A percentile compares a stretch with the other conserved stretches of the same genome.
phyloP scores from a whole-genome alignment of 2,888 invertebrate genomes.

The Drosophila cognata region DNA sequence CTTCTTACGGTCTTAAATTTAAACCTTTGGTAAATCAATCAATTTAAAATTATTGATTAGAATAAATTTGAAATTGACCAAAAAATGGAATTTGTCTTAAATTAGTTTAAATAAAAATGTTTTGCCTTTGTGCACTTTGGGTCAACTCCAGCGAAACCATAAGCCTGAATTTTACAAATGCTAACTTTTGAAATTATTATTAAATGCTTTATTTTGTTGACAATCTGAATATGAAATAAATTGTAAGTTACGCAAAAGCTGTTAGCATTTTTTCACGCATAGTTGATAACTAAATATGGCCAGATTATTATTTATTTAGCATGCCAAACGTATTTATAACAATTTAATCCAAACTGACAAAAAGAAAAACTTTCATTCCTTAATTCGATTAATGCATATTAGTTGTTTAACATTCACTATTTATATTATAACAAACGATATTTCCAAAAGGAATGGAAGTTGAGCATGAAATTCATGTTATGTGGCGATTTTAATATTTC shows the following conservation, averaged over 20 bases:
- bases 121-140: neutral
- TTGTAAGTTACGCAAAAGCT: neutral
- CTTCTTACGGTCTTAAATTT: neutral
- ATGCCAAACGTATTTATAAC: constrained; percentile 2
- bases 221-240: neutral
- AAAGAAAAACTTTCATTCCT: neutral
- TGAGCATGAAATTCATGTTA: neutral
- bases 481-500: neutral
- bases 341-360: constrained; percentile 4
- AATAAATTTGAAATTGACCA: neutral
- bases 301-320: constrained; percentile 8
- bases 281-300: constrained; percentile 9
- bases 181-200: too few species aligned
- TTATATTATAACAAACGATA: neutral
- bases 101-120: neutral
- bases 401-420: neutral
- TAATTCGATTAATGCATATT: neutral
- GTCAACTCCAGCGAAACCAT: neutral
- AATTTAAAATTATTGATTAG: neutral
- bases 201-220: neutral
- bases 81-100: neutral
- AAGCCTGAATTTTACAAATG: neutral
- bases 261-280: constrained; percentile 4
- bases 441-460: neutral
- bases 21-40: neutral